Conservation (phyloP, 1,140 invertebrate genomes). For the Popillia japonica region DNA sequence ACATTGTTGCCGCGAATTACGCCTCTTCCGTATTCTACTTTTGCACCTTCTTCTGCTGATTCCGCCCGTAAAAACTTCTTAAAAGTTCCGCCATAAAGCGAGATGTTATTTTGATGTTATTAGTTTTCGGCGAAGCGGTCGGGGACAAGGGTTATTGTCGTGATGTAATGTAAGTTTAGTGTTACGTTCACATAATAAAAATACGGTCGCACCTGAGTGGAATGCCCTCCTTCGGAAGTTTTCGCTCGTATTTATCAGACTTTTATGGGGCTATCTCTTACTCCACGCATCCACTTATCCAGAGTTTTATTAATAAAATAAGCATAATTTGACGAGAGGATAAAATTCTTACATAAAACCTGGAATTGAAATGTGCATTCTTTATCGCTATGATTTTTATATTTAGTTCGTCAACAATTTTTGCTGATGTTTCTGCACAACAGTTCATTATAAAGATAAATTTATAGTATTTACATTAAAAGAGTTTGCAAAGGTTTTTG, state of each 20-base stretch:
- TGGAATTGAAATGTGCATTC: too few species aligned
- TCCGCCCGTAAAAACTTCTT: slow-evolving; percentile 26
- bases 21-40: slow-evolving; percentile 26
- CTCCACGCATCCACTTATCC: neutral
- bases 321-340: neutral
- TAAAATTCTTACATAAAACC: too few species aligned
- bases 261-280: neutral
- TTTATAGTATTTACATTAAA: too few species aligned
- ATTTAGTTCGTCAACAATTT: too few species aligned
- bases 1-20: slow-evolving; percentile 28
- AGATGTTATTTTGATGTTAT: slow-evolving; percentile 32
- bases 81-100: slow-evolving; percentile 24
- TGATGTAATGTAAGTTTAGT: slow-evolving; percentile 35
- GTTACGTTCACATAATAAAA: slow-evolving; percentile 29
- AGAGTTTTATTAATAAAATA: slow-evolving; percentile 4
- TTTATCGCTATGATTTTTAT: too few species aligned
- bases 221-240: slow-evolving; percentile 15
- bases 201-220: slow-evolving; percentile 28
- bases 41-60: slow-evolving; percentile 14
- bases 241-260: slow-evolving; percentile 20
- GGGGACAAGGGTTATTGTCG: slow-evolving; percentile 26
- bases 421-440: too few species aligned
- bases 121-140: slow-evolving; percentile 27
- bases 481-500: too few species aligned
- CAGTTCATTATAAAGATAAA: neutral